Base-by-base conservation (phyloP, 1,140 invertebrate genomes). In the Zaprionus camerounensis region DNA sequence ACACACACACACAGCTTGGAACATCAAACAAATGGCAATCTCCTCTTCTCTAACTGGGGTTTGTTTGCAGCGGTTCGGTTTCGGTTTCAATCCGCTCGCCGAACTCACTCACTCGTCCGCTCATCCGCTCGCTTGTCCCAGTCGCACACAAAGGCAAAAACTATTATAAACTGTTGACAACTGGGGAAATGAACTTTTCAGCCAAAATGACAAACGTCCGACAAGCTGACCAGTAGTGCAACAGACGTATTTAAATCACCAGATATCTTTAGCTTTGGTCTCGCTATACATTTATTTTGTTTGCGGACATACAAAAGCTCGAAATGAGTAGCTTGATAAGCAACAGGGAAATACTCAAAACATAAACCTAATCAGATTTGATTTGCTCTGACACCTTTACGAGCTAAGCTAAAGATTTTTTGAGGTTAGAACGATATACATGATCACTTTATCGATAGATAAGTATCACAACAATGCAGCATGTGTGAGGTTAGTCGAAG, bases 171-270 rank as follows among this genome's bases (percentile, higher is more conserved):
- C 70, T 58, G 75, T 73, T 88, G 84, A 88, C 85, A 88, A 84
- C 85, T 79, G 63, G 81, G 85, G 84, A 88, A 88, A 88, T 88
- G 75, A 88, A 88, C 81, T 71, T 88, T 84, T 90, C 85, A 84
- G 56, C 69, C 69, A 28, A 78, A 90, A 84, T 90, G 84, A 81
- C 81, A 88, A 83, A 79, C 72, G 75, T 69, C 61, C 53, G 44
- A 56, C 62, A 64, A 41, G 17, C 44, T 64, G 51, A 41, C 58
- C 53, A 17, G 38, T 44, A 46, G n/a, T 44, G 36, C 69, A 57
- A 71, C 34, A 17, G 24, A 57, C 38, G 34, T 34, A 71, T 64
- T 76, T 31, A 71, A 64, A 53, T 58, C 51, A 51, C 38, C 3
- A 57, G 26, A 46, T 24, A 26, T 61, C 9, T 22, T 34, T 3